phyloP scores from a whole-genome alignment of 2,113 vertebrate species.

The Limanda limanda region DNA sequence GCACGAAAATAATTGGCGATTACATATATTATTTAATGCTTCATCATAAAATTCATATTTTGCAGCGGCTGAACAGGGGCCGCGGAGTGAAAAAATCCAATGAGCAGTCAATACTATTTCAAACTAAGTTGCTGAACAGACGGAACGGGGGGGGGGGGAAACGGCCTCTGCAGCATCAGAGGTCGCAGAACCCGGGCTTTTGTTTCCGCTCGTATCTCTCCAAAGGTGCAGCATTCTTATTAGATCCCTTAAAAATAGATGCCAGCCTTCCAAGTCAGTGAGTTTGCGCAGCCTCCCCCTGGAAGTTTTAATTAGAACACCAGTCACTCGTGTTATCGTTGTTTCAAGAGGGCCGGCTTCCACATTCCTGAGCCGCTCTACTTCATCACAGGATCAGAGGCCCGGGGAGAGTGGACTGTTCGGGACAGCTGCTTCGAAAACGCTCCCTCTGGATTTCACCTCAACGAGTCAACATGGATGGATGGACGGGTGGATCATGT shows the following conservation, averaged over 20 bases:
- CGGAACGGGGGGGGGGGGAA: conserved; percentile 54
- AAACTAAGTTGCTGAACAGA: conserved; percentile 62
- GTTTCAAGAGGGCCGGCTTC: conserved; percentile 71
- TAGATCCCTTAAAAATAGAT: conserved; percentile 78
- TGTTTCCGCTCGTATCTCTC: conserved; percentile 55
- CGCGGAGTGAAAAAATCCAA: conserved; percentile 53
- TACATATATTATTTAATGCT: conserved; percentile 76
- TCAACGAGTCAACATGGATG: conserved; percentile 6
- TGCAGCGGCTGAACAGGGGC: conserved; percentile 31
- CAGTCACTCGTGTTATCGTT: conserved; percentile 77
- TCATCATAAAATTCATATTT: conserved; percentile 75
- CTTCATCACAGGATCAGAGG: conserved; percentile 66
- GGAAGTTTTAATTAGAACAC: conserved; percentile 83
- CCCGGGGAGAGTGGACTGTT: conserved; percentile 23
- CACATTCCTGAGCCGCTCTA: conserved; percentile 78
- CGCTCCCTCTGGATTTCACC: conserved; percentile 23
- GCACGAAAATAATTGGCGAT: conserved; percentile 57
- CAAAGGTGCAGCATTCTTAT: conserved; percentile 71
- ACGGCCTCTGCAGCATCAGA: conserved; percentile 36
- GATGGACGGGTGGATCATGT: background rate
- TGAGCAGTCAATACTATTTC: conserved; percentile 68
- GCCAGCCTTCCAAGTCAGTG: conserved; percentile 66
- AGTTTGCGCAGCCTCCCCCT: conserved; percentile 72
- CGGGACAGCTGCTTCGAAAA: conserved; percentile 11
- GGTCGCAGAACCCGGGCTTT: conserved; percentile 38